These are phyloP conservation scores for Centruroides vittatus DNA, from an alignment of 1,140 invertebrate species.

Conservation along the genomic window DNA sequence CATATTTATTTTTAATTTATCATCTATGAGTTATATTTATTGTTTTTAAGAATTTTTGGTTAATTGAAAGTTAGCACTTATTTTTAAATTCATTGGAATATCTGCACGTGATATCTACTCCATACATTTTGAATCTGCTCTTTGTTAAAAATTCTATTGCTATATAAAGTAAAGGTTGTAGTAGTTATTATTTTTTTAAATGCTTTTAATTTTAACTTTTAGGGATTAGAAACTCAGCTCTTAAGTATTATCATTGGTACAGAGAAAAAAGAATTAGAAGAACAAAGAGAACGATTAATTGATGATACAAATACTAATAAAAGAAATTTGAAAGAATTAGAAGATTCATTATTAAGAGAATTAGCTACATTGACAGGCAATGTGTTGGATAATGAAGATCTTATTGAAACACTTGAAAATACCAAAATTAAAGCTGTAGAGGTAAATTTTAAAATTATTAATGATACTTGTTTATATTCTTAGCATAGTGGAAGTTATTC, in stretches of 20 bases:
- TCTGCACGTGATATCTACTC: too few relatives aligned
- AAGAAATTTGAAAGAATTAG: conserved; percentile 51
- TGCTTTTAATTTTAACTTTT: conserved; percentile 6
- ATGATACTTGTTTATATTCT: too few relatives aligned
- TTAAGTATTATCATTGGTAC: conserved; percentile 68
- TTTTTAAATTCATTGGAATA: too few relatives aligned
- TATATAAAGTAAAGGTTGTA: too few relatives aligned
- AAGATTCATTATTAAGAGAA: conserved; percentile 65
- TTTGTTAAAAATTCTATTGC: too few relatives aligned
- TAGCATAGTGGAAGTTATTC: too few relatives aligned
- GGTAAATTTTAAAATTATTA: conserved; percentile 38
- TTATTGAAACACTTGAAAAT: conserved; percentile 76
- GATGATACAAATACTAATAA: conserved; percentile 74
- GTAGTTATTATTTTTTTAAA: too few relatives aligned
- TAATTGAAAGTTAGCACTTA: not conserved
- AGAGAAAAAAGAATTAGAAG: conserved; percentile 57
- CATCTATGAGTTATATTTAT: too few relatives aligned
- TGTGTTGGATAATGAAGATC: conserved; percentile 71
- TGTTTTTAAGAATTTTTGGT: too few relatives aligned
- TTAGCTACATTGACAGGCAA: conserved; percentile 56
- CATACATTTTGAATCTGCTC: too few relatives aligned
- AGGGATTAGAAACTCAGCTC: conserved; percentile 75
- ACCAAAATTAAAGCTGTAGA: conserved; percentile 77
- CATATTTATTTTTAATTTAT: too few relatives aligned
- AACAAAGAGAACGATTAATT: conserved; percentile 65